Base-by-base conservation (phyloP, 2,888 invertebrate genomes). In the Melanostoma scalare region DNA sequence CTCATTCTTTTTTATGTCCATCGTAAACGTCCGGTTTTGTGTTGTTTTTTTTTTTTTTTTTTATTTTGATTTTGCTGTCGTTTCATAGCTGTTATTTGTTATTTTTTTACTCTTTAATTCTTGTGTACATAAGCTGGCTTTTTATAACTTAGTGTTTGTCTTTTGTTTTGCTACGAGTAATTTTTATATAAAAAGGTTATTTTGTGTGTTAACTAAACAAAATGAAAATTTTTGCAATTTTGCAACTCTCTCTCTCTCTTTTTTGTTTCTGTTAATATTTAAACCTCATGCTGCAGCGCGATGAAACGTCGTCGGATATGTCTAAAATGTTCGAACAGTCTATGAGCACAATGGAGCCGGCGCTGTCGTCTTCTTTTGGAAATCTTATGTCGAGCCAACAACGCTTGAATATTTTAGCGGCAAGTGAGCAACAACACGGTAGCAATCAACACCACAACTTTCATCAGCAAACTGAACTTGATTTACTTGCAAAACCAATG, bases 281-380 rank as follows among this genome's bases (percentile, higher is more conserved):
- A 86, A 85, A 85, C 67, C 86, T 86, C 56, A 86, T 84, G 86
- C 86, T 88, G 87, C 88, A 91, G 92, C 90, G 92, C 85, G 91
- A 91, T 88, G 91, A 91, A 86, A 91, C 90, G 76, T 90, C 91
- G 67, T 90, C 89, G 76, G 91, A 90, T 87, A 87, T 91, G 65
- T 89, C 90, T 4, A 89, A 90, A 88, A 90, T 91, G 89, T 90
- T 91, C 82, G 91, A 91, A 77, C 87, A 90, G 6, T 88, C 88
- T 4, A 86, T 89, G 35, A 88, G 89, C 69, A 87, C 87, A 44
- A 84, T 87, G 52, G 90, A 90, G 65, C 86, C 87, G 56, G 60
- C 86, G 36, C 68, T 77, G 30, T 73, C 80, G 46, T 85, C 80
- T 31, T 76, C 80, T 33, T 82, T 67, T 53, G 67, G 82, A 60